A percentile compares a stretch with the other conserved stretches of the same genome.
Evolutionary conservation across 1,140 invertebrate species (phyloP).

Genomic region (Ostrea edulis): DNA sequence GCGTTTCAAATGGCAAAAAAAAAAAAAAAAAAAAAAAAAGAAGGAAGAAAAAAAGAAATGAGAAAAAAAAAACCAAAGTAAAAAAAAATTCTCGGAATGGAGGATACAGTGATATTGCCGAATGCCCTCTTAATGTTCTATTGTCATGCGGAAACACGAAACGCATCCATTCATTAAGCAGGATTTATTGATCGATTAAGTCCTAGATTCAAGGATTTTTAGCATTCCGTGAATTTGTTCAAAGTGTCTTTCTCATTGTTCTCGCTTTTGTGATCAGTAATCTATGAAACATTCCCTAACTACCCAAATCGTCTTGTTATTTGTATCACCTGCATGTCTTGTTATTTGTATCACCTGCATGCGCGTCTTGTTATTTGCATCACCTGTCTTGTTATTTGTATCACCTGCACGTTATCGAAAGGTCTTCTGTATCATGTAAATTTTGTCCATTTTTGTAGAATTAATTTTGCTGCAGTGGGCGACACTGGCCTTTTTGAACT

Average conservation of each 20-base stretch:
- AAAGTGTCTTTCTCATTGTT: background rate
- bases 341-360: too few relatives aligned
- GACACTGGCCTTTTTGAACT: too few relatives aligned
- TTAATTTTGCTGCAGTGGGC: too few relatives aligned
- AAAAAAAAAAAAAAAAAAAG: background rate
- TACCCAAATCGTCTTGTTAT: too few relatives aligned
- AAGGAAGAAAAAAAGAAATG: background rate
- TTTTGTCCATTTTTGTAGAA: too few relatives aligned
- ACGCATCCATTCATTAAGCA: background rate
- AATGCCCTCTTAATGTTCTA: background rate
- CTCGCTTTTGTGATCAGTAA: background rate
- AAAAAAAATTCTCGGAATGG: too few relatives aligned
- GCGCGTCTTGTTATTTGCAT: too few relatives aligned
- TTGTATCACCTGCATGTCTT: too few relatives aligned
- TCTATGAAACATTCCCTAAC: background rate
- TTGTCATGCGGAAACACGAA: background rate
- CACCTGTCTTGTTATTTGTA: too few relatives aligned
- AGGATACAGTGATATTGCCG: background rate
- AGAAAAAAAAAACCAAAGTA: too few relatives aligned
- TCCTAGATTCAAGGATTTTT: background rate
- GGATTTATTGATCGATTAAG: background rate
- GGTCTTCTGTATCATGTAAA: too few relatives aligned
- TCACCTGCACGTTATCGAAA: too few relatives aligned
- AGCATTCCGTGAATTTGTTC: background rate
- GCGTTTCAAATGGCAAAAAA: constrained; percentile 2